Percentiles rank a stretch among this genome's conserved stretches.
phyloP scores from a whole-genome alignment of 2,797 vertebrate genomes.

The Tapera naevia region DNA sequence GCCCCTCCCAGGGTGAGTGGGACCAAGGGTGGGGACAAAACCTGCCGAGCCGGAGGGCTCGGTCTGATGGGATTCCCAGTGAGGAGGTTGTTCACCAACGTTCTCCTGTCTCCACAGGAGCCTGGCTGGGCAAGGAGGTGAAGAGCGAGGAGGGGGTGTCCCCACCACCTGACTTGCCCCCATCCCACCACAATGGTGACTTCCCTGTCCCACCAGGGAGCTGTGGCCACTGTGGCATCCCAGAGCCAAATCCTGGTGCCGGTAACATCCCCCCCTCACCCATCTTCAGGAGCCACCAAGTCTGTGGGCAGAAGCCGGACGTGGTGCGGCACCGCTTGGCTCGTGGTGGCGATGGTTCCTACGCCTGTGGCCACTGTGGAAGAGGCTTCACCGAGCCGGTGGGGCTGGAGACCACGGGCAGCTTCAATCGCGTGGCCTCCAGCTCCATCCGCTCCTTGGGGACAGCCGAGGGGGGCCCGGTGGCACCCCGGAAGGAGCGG shows the following conservation, averaged over 20 bases:
- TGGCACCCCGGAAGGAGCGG: not conserved
- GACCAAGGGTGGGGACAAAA: accelerated
- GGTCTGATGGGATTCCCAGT: not conserved
- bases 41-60: accelerated
- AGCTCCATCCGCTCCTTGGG: not conserved
- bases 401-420: not conserved
- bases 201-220: not conserved
- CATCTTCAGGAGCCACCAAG: not conserved
- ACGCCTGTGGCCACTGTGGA: not conserved
- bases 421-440: not conserved
- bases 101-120: not conserved
- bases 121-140: conserved; percentile 31
- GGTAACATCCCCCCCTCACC: not conserved
- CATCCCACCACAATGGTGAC: accelerated
- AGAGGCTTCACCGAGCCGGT: not conserved
- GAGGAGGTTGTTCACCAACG: not conserved
- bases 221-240: not conserved
- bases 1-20: not conserved
- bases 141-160: conserved; percentile 15
- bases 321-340: conserved; percentile 45
- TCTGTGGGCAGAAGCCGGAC: not conserved
- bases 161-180: not conserved
- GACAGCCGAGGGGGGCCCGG: not conserved
- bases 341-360: not conserved
- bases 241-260: not conserved